Base-by-base conservation (phyloP, 2,113 vertebrate species). In the Hippocampus mohnikei region DNA sequence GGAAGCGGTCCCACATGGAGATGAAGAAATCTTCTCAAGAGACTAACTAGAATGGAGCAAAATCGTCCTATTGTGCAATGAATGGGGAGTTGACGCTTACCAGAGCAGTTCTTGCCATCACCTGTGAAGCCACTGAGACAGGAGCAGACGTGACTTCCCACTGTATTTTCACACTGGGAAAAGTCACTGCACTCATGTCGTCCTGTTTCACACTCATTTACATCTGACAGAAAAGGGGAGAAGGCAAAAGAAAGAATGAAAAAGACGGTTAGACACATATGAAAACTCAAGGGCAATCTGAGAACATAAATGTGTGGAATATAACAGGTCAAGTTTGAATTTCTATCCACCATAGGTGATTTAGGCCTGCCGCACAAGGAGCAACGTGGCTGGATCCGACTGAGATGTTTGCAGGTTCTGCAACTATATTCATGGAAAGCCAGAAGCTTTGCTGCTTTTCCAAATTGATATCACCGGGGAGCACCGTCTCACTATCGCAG, bases 111-210 rank as follows among this genome's bases (percentile, higher is more conserved):
- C 59, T 83, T 88, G 48, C 94, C 93, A 16, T 94, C 86, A 16
- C 94, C 94, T 3, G 71, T 87, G 77, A 93, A 94, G 74, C 94
- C 94, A 0, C 68, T 90, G 33, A 92, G 85, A 82, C 93, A 94
- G 77, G 66, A 64, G 67, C 94, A 94, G 66, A 80, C 81, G 62
- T 92, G 72, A 77, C 88, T 89, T 48, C 94, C 94, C 0, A 86
- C 18, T 44, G 84, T 90, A 79, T 94, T 94, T 63, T 85, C 59
- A 81, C 94, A 94, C 58, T 77, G 50, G 15, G 93, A 91, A 42
- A 93, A 91, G 10, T 85, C 72, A 68, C 89, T 93, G 85, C 94
- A 94, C 25, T 84, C 66, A 1, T 91, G 72, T 69, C 52, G 70
- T 10, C 69, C 84, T 20, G 86, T 85, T 67, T 82, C 65, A 74